A percentile compares a stretch with the other conserved stretches of the same genome.
phyloP scores from a whole-genome alignment of 2,888 invertebrate species.

The Andrena camellia region DNA sequence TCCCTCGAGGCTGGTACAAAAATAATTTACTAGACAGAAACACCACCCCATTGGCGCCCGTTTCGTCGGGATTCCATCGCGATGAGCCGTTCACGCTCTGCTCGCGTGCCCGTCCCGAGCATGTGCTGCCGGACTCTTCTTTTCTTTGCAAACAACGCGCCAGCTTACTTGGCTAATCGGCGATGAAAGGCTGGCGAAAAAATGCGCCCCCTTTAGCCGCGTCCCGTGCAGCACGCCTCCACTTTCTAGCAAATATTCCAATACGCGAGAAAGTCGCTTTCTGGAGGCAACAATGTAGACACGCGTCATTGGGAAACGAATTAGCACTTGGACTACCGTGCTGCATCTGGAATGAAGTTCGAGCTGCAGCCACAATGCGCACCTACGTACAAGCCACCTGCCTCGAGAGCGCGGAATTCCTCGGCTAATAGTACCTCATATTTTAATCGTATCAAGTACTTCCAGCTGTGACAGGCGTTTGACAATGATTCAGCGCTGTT shows the following conservation, averaged over 20 bases:
- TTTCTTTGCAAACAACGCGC: neutral
- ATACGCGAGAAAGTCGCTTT: conserved; percentile 55
- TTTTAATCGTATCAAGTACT: neutral
- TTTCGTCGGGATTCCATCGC: conserved; percentile 64
- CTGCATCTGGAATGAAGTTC: neutral
- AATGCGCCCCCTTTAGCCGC: conserved; percentile 11
- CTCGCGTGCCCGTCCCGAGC: conserved; percentile 19
- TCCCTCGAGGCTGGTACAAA: conserved; percentile 63
- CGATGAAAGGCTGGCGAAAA: conserved; percentile 13
- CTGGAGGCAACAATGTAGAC: conserved; percentile 37
- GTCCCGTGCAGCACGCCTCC: conserved; percentile 12
- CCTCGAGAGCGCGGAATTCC: neutral
- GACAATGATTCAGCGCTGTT: too few relatives aligned
- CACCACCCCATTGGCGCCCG: conserved; percentile 51
- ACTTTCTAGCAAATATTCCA: conserved; percentile 56
- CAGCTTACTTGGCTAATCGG: neutral
- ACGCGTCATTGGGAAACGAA: conserved; percentile 32
- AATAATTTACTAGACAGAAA: conserved; percentile 66
- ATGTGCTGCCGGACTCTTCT: conserved; percentile 19
- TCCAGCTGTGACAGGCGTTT: neutral
- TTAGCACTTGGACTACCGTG: conserved; percentile 31
- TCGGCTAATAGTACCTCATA: neutral
- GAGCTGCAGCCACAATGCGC: neutral
- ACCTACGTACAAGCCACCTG: neutral
- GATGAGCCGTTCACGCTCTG: conserved; percentile 42